phyloP scores from a whole-genome alignment of 2,888 invertebrate species.

The Dusona sp. region DNA sequence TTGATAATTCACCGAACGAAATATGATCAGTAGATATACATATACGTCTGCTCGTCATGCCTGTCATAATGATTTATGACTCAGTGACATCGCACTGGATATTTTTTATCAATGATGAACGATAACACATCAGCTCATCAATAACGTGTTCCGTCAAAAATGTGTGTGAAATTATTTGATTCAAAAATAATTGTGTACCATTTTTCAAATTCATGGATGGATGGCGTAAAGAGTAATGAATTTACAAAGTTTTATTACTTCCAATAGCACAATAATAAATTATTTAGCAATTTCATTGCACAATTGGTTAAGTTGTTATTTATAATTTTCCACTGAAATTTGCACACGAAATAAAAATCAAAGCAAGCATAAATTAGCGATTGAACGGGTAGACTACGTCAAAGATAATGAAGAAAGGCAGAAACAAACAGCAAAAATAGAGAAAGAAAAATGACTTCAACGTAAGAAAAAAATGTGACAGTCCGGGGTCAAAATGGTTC shows the following conservation, averaged over 20 bases:
- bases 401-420: constrained; percentile 25
- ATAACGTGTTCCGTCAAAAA: constrained; percentile 16
- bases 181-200: neutral
- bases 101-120: constrained; percentile 38
- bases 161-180: neutral
- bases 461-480: constrained; percentile 20
- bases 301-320: neutral
- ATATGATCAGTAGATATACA: constrained; percentile 50
- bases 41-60: constrained; percentile 12
- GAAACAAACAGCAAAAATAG: constrained; percentile 25
- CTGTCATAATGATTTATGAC: constrained; percentile 45
- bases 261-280: neutral
- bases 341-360: neutral
- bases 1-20: constrained; percentile 44
- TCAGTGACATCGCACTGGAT: constrained; percentile 49
- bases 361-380: constrained; percentile 59
- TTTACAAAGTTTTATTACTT: neutral
- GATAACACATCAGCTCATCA: constrained; percentile 16
- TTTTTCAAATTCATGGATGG: neutral
- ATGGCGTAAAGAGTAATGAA: neutral
- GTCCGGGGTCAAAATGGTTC: constrained; percentile 64
- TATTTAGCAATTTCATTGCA: neutral
- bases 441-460: neutral
- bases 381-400: constrained; percentile 36
- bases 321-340: neutral